Evolutionary conservation across 2,113 vertebrate species (phyloP), one percentile per base, ranked within the genome.

Genomic region (Mobula hypostoma): DNA sequence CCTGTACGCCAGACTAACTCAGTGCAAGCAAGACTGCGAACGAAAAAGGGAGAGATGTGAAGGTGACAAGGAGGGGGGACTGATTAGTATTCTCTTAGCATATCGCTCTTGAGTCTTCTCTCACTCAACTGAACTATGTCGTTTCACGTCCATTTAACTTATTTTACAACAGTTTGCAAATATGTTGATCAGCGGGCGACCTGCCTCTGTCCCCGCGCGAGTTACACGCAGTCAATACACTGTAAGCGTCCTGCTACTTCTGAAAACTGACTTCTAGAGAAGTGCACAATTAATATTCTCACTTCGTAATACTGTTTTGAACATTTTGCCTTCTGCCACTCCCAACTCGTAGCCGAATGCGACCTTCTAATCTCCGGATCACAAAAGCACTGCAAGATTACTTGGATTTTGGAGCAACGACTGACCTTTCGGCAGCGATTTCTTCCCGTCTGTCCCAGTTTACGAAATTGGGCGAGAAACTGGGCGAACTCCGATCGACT

Each of bases 401-500:
- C 61, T 12, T 32, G 85, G 85, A 87, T 36, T 70, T 91, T 14
- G 5, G 88, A 93, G 90, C 66, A 32, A 27, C 32, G 24, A 93
- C 68, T 72, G 90, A 93, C 90, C 90, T 93, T 70, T 93, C 68
- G 68, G 68, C 68, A 14, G 90, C 32, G 68, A 48, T 40, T 40
- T 5, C 24, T 24, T 48, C n/a, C 68, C 68, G 68, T 74, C 90
- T 74, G 90, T 48, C 90, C 40, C 48, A 40, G 90, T 36, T 74
- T n/a, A 36, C 63, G 32, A 40, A 93, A 36, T 74, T 93, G 68
- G 36, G 88, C 79, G 94, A 96, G 95, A 95, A 95, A 95, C 94
- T 95, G 79, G 29, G 88, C 77, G 94, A 96, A 96, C 96, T 96
- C 95, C 96, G 95, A 95, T 94, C 94, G 80, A 92, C 96, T 95